Evolutionary conservation across 2,888 invertebrate species (phyloP).

Genomic region (Watsonalla cultraria): DNA sequence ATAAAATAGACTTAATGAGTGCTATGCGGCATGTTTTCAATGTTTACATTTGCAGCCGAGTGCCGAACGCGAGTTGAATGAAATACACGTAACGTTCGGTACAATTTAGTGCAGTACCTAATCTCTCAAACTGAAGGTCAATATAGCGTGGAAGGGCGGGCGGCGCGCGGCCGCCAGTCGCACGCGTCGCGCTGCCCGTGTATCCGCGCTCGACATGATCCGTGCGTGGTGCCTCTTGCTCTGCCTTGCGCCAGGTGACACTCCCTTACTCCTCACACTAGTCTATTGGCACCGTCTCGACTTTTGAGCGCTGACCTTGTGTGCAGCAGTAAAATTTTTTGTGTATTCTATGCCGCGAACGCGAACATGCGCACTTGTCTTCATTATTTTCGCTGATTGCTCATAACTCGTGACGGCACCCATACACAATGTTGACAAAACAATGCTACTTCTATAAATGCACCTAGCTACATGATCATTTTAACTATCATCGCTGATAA

Average conservation of each 20-base stretch:
- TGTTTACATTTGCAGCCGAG: not conserved
- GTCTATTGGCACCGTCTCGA: not conserved
- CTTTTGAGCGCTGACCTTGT: not conserved
- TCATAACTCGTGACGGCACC: no score
- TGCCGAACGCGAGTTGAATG: not conserved
- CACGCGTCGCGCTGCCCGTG: constrained; percentile 20
- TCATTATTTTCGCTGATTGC: no score
- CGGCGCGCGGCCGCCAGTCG: constrained; percentile 36
- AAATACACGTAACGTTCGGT: constrained; percentile 19
- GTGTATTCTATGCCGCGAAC: no score
- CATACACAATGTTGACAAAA: no score
- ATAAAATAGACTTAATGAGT: no score
- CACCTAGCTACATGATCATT: no score
- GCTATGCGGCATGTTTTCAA: no score
- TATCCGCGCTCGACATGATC: constrained; percentile 33
- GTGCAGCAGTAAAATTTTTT: no score
- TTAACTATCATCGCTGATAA: no score
- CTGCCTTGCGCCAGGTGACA: constrained; percentile 58
- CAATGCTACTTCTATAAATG: no score
- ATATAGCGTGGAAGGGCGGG: constrained; percentile 56
- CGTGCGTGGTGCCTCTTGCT: constrained; percentile 40
- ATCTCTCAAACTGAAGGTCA: constrained; percentile 49
- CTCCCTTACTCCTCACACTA: not conserved
- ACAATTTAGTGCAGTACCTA: constrained; percentile 35
- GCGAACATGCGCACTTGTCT: no score